Evolutionary conservation across 2,888 invertebrate species (phyloP).

Genomic region (Doris montereyensis): DNA sequence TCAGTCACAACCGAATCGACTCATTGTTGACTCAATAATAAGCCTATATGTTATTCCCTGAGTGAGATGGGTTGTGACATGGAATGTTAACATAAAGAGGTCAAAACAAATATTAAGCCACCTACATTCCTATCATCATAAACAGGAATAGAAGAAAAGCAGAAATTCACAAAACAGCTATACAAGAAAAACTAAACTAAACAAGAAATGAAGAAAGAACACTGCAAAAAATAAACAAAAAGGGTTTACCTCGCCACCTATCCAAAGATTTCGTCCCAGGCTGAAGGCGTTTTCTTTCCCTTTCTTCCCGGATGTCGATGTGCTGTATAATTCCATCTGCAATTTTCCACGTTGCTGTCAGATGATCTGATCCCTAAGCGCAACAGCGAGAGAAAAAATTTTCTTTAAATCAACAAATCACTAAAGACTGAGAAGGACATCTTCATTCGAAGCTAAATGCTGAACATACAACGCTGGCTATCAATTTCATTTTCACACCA

Average conservation of each 20-base stretch:
- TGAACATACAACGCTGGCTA: no score
- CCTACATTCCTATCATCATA: background rate
- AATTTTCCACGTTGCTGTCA: slow-evolving; percentile 99
- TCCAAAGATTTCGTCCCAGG: slow-evolving; percentile 89
- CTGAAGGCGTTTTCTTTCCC: slow-evolving; percentile 97
- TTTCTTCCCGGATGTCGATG: slow-evolving; percentile 94
- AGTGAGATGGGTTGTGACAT: no score
- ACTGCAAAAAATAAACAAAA: background rate
- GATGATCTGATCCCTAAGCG: slow-evolving; percentile 92
- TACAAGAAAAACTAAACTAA: background rate
- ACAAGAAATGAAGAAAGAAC: background rate
- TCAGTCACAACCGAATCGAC: no score
- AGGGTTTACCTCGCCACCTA: slow-evolving; percentile 77
- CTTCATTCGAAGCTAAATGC: no score
- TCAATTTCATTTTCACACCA: no score
- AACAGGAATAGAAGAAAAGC: background rate
- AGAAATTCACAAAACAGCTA: background rate
- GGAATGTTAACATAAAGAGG: no score
- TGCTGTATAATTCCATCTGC: slow-evolving; percentile 94
- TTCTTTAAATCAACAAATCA: no score
- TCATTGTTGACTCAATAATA: no score
- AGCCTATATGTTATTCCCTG: no score
- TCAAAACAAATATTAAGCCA: no score
- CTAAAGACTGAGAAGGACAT: no score
- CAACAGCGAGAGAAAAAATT: no score